Evolutionary conservation across 2,888 invertebrate genomes (phyloP), one percentile per base, ranked within the genome.

Genomic region (Sthenelais limicola): DNA sequence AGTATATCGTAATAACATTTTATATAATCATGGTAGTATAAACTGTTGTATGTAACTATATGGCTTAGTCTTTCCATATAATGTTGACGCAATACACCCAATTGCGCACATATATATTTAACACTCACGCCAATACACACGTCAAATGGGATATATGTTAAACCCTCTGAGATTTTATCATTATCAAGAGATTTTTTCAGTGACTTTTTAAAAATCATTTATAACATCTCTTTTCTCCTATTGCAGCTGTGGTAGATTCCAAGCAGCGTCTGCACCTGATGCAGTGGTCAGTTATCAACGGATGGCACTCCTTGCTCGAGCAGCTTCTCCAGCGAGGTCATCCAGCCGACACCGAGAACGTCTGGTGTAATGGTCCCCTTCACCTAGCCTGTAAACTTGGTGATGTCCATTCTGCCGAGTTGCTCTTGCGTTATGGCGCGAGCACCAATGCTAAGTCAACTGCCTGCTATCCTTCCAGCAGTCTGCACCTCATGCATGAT

Each of bases 331-430:
- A 47, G 15, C 48, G 68, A 33, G 68, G 49, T n/a, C 48, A 68
- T 24, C 35, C 48, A 21, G 33, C 47, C 15, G 35, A 68, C 52
- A 68, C 52, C 30, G 48, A 68, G 21, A 30, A 21, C 52, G 26
- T 52, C 52, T 48, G 30, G 4, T 56, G 68, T 48, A 68, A 68
- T 30, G 48, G 48, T n/a, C 68, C 68, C 18, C 52, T 68, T 7
- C 68, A 68, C 48, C 68, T 68, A 3, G 68, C 68, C 26, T 68
- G 49, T 33, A 68, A 68, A 32, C 48, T 68, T 28, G 68, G 68
- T 15, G 48, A 68, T 21, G 48, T 47, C 12, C 48, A 49, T 9
- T 33, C 48, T 28, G 68, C 48, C 3, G 18, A 48, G 35, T n/a
- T 51, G 5, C 52, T 68, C 18, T 21, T 68, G 30, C 48, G 30